Conservation (phyloP, 2,888 invertebrate species). For the Pollenia labialis region DNA sequence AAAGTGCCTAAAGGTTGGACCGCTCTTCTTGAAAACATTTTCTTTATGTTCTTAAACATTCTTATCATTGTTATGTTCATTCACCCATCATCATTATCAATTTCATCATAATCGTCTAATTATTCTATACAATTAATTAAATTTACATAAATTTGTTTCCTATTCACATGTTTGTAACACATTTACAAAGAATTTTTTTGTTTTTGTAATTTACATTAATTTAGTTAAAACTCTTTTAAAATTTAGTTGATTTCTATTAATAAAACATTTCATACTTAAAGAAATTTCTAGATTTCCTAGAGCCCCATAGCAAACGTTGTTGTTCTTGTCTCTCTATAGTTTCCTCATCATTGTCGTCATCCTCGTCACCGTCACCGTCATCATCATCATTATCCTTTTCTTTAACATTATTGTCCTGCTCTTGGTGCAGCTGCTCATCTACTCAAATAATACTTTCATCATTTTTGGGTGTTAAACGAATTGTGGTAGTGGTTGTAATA, state of each 20-base stretch:
- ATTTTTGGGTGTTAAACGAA: constrained; percentile 81
- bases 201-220: constrained; percentile 17
- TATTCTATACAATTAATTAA: constrained; percentile 6
- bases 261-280: constrained; percentile 81
- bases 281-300: constrained; percentile 65
- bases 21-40: constrained; percentile 44
- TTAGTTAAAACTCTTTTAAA: neutral
- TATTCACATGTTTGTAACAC: constrained; percentile 55
- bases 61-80: constrained; percentile 3
- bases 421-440: constrained; percentile 58
- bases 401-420: constrained; percentile 53
- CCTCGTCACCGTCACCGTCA: constrained; percentile 36
- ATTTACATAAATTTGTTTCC: constrained; percentile 23
- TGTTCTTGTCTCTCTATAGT: constrained; percentile 69
- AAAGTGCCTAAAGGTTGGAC: constrained; percentile 61
- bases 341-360: constrained; percentile 62
- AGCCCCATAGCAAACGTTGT: constrained; percentile 61
- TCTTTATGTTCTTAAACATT: neutral
- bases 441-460: constrained; percentile 84
- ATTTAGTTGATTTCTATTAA: constrained; percentile 69
- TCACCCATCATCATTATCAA: too few species aligned
- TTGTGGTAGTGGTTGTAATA: constrained; percentile 80
- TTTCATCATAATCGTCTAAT: constrained; percentile 7
- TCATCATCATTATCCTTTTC: constrained; percentile 24
- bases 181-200: constrained; percentile 35